Conservation (phyloP, 2,797 vertebrate genomes). For the Vultur gryphus region DNA sequence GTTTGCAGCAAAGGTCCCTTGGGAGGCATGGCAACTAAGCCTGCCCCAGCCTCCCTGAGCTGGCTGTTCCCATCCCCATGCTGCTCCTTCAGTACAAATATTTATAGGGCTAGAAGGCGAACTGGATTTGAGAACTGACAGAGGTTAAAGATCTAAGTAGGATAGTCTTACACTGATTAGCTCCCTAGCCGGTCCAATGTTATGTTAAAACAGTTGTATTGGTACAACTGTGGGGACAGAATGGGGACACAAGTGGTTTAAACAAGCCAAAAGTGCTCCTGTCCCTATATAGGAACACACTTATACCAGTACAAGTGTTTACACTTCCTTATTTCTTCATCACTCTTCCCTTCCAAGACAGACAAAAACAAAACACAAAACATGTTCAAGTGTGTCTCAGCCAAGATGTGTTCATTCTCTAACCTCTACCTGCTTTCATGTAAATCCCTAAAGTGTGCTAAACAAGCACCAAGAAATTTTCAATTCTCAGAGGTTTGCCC, state of each 20-base stretch:
- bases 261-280: neutral
- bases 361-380: neutral
- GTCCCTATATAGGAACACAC: neutral
- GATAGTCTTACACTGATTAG: neutral
- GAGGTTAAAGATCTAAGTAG: neutral
- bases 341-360: neutral
- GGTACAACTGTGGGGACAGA: neutral
- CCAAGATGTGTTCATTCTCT: neutral
- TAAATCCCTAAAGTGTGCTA: neutral
- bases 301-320: neutral
- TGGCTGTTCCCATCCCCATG: neutral
- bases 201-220: too few species aligned
- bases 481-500: neutral
- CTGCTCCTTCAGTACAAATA: neutral
- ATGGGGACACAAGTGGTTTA: neutral
- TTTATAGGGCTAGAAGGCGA: neutral
- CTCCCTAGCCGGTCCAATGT: neutral
- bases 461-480: neutral
- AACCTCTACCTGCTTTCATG: neutral
- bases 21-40: neutral
- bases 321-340: neutral
- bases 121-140: neutral
- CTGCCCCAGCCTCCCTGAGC: neutral
- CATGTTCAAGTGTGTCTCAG: neutral
- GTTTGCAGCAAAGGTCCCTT: neutral